phyloP scores from a whole-genome alignment of 2,797 vertebrate species.

The Karalla daura region DNA sequence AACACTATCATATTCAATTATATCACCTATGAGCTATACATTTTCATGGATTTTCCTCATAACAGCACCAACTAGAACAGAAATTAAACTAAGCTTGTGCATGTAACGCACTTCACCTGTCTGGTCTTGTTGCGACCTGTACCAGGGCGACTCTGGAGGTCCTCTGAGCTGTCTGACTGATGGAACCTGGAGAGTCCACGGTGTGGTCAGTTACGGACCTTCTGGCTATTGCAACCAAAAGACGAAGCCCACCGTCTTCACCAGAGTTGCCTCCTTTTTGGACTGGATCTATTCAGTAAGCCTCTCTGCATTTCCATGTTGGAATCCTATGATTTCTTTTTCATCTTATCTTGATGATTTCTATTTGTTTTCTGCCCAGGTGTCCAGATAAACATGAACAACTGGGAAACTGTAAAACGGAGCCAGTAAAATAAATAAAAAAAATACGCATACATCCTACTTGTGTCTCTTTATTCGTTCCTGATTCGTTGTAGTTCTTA shows the following conservation, averaged over 20 bases:
- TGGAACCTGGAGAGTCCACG: constrained; percentile 73
- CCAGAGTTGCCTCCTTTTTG: constrained; percentile 70
- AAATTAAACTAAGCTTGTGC: too few relatives aligned
- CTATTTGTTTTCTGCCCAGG: constrained; percentile 33
- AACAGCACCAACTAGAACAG: too few relatives aligned
- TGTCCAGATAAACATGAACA: neutral
- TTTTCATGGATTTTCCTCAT: too few relatives aligned
- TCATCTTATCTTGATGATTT: neutral
- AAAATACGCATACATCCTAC: neutral
- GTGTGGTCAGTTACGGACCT: constrained; percentile 79
- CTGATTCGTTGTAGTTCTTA: constrained; percentile 37
- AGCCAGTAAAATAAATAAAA: constrained; percentile 59
- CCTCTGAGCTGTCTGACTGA: constrained; percentile 72
- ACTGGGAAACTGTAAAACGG: neutral
- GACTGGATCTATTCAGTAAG: constrained; percentile 76
- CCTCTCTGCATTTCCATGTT: neutral
- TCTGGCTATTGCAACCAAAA: constrained; percentile 70
- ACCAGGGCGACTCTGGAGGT: constrained; percentile 80
- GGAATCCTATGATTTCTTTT: neutral
- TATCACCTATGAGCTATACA: too few relatives aligned
- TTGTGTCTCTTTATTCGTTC: neutral
- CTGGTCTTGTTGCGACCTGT: constrained; percentile 13
- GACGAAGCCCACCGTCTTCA: constrained; percentile 79
- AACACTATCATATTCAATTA: too few relatives aligned
- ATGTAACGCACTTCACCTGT: neutral